phyloP scores from a whole-genome alignment of 2,113 vertebrate genomes.

The Zapornia atra region DNA sequence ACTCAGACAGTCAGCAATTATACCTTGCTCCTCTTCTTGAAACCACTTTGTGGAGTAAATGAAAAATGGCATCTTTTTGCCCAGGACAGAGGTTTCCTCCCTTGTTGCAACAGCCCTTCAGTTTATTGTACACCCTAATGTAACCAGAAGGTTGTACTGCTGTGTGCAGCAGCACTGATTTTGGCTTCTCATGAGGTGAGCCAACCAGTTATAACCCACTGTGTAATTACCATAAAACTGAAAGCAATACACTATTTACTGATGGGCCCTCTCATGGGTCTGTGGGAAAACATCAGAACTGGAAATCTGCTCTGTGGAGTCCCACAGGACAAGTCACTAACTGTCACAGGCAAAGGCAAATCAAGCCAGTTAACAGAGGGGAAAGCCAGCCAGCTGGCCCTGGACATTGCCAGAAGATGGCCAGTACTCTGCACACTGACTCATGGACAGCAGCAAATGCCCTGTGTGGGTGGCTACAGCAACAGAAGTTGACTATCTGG shows the following conservation, averaged over 20 bases:
- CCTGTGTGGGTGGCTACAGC: background rate
- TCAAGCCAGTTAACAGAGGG: background rate
- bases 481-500: background rate
- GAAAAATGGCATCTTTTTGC: background rate
- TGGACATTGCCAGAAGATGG: background rate
- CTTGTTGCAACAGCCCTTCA: background rate
- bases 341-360: too few relatives aligned
- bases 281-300: too few relatives aligned
- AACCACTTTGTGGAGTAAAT: background rate
- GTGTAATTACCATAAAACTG: too few relatives aligned
- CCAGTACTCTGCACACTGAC: background rate
- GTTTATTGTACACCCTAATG: background rate
- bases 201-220: too few relatives aligned
- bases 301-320: too few relatives aligned
- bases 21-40: background rate
- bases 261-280: too few relatives aligned
- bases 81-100: background rate
- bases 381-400: background rate
- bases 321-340: too few relatives aligned
- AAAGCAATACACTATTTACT: too few relatives aligned
- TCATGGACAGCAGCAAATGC: background rate
- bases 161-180: background rate
- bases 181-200: background rate
- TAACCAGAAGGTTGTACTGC: background rate
- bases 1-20: background rate